Percentiles rank a stretch among this genome's conserved stretches.
phyloP scores from a whole-genome alignment of 53 echinoderm and acorn worm genomes.

The Paracentrotus lividus region DNA sequence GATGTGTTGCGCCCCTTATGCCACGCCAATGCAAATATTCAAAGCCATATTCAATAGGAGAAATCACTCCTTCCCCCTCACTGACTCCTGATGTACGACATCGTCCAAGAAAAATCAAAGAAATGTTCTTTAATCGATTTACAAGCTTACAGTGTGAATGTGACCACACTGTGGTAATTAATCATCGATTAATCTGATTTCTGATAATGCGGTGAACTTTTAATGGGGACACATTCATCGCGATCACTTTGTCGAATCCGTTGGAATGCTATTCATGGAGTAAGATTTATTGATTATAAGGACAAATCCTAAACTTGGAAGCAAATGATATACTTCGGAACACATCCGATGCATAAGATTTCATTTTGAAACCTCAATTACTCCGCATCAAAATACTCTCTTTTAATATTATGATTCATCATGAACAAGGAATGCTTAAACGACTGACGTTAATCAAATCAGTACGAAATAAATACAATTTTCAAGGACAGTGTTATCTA shows the following conservation, averaged over 20 bases:
- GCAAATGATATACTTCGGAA: neutral
- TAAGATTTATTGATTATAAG: conserved; percentile 2
- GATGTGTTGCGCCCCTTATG: too few relatives aligned
- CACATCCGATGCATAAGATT: neutral
- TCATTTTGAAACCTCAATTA: neutral
- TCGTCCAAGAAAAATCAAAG: neutral
- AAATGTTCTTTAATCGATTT: neutral
- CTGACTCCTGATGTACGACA: too few relatives aligned
- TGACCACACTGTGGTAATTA: neutral
- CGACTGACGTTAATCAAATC: neutral
- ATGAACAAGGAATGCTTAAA: neutral
- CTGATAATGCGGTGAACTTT: neutral
- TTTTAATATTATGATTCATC: neutral
- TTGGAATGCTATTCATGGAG: neutral
- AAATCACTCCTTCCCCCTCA: too few relatives aligned
- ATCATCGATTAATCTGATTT: neutral
- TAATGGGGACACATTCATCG: neutral
- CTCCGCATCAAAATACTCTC: neutral
- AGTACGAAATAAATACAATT: neutral
- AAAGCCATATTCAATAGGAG: too few relatives aligned
- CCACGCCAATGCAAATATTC: too few relatives aligned
- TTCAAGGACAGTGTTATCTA: neutral
- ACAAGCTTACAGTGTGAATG: neutral
- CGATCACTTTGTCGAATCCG: neutral
- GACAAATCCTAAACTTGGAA: neutral